Conservation (phyloP, 35 echinoderm and acorn worm genomes). For the Anneissia japonica region DNA sequence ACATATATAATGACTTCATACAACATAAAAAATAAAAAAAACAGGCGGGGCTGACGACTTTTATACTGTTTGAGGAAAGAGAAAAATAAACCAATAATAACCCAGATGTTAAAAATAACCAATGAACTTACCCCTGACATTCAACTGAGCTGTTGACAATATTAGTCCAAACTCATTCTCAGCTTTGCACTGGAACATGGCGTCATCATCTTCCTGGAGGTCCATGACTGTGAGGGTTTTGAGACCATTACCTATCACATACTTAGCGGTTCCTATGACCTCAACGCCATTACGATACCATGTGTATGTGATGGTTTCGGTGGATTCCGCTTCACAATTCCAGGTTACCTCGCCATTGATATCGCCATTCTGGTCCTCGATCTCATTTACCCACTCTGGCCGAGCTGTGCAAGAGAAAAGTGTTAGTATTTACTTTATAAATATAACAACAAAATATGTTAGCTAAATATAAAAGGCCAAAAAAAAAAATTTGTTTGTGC, state of each 20-base stretch:
- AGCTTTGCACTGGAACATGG: slow-evolving; percentile 86
- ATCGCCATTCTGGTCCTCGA: slow-evolving; percentile 25
- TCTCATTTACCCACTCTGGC: slow-evolving; percentile 29
- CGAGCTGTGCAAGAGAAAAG: slow-evolving; percentile 12
- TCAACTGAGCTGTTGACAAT: slow-evolving; percentile 64
- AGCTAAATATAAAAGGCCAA: too few relatives aligned
- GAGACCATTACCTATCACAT: slow-evolving; percentile 36
- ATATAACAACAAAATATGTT: too few relatives aligned
- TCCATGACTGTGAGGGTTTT: slow-evolving; percentile 37
- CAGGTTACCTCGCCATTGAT: slow-evolving; percentile 36
- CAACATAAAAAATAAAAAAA: too few relatives aligned
- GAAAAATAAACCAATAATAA: not conserved
- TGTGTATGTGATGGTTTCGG: slow-evolving; percentile 26
- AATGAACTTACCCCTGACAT: slow-evolving; percentile 60
- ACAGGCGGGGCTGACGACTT: not conserved
- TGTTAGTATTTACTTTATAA: too few relatives aligned
- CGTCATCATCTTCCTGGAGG: slow-evolving; percentile 52
- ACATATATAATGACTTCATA: too few relatives aligned
- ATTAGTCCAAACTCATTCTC: slow-evolving; percentile 33
- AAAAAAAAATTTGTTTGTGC: too few relatives aligned
- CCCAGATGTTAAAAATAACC: not conserved
- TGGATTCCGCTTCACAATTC: slow-evolving; percentile 55
- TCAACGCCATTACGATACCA: slow-evolving; percentile 69
- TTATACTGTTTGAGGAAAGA: not conserved
- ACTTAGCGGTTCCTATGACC: slow-evolving; percentile 5